A percentile compares a stretch with the other conserved stretches of the same genome.
These are phyloP conservation scores for Falco punctatus DNA, from an alignment of 2,113 vertebrate genomes.

Conservation along the genomic window DNA sequence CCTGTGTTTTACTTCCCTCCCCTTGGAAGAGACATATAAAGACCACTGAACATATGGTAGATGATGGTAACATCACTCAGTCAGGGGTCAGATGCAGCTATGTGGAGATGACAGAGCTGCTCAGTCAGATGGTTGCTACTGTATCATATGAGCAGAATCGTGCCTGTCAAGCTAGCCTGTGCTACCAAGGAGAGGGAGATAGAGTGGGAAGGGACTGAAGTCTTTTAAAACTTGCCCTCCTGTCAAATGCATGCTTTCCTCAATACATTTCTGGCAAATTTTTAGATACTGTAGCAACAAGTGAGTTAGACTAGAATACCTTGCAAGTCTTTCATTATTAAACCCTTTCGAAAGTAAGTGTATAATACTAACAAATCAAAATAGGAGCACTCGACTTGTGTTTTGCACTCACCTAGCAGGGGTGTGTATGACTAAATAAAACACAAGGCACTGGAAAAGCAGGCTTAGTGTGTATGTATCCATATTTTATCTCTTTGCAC, in stretches of 20 bases:
- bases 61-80: background rate
- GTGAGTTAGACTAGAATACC: background rate
- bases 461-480: background rate
- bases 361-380: background rate
- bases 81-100: background rate
- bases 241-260: background rate
- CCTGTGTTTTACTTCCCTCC: background rate
- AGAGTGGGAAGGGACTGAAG: background rate
- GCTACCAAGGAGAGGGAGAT: background rate
- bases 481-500: background rate
- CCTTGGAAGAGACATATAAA: background rate
- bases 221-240: background rate
- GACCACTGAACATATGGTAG: background rate
- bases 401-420: background rate
- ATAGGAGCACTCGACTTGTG: background rate
- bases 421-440: background rate
- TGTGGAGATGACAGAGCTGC: background rate
- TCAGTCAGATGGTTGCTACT: background rate
- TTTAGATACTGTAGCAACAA: background rate
- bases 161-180: background rate
- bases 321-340: background rate
- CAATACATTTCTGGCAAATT: background rate
- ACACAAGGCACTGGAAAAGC: background rate
- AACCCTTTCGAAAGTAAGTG: background rate
- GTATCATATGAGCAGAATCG: background rate